Evolutionary conservation across 2,797 vertebrate species (phyloP).

Genomic region (Macropus fuliginosus): DNA sequence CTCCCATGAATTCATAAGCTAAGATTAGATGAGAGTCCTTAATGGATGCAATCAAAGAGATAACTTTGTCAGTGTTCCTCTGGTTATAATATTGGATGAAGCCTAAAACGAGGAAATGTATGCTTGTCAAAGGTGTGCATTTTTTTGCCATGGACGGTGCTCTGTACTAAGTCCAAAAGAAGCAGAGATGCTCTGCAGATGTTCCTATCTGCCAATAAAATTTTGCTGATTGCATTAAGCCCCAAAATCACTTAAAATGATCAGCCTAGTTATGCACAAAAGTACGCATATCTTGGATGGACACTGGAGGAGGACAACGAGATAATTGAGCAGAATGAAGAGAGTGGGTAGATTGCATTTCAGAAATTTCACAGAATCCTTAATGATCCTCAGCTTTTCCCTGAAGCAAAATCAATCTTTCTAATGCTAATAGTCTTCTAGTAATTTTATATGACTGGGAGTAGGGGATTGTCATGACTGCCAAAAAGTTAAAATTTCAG

Average conservation of each 20-base stretch:
- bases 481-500: too few relatives aligned
- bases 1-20: not conserved
- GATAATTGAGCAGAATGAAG: not conserved
- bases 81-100: not conserved
- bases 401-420: not conserved
- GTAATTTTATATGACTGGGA: not conserved
- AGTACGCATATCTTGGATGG: not conserved
- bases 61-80: not conserved
- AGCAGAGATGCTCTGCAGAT: not conserved
- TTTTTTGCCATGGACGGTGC: not conserved
- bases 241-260: not conserved
- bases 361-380: not conserved
- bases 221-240: not conserved
- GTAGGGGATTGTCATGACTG: too few relatives aligned
- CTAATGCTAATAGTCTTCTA: not conserved
- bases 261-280: not conserved
- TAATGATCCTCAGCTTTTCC: not conserved
- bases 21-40: not conserved
- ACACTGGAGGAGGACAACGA: not conserved
- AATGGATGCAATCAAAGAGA: not conserved
- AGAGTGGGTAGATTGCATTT: not conserved
- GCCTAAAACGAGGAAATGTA: not conserved
- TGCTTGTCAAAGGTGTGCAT: not conserved
- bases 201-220: not conserved
- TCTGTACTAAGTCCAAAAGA: not conserved